Base-by-base conservation (phyloP, 2,113 vertebrate genomes). In the Embiotoca jacksoni region DNA sequence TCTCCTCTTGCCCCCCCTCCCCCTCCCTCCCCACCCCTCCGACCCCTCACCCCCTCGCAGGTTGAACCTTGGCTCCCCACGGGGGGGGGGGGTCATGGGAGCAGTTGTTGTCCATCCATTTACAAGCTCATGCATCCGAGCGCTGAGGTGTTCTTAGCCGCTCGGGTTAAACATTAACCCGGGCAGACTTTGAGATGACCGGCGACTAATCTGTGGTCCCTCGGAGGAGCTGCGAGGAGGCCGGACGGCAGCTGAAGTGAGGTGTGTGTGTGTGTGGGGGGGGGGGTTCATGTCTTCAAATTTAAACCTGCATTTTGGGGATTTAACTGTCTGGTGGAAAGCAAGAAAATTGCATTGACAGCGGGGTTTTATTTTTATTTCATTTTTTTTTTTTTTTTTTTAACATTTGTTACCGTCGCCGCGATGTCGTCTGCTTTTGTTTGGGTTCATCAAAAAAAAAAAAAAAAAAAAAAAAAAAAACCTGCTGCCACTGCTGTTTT, bases 131-230 rank as follows among this genome's bases (percentile, higher is more conserved):
- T 71, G 57, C 44, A 8, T 75, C 35, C 10, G 1, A 78, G 58
- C 67, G 72, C 83, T 49, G 67, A 81, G 57, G 44, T 79, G 64
- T 72, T 49, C 81, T 81, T 47, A 47, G 83, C 75, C 6, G 47
- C 78, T 55, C 59, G 33, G 72, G 60, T 3, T 87, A 83, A 92
- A 89, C 75, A 86, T 90, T 88, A 88, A 92, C 89, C 75, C 13
- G 37, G 15, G 56, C 67, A 56, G 39, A 76, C 61, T 61, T 41
- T 87, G 82, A 75, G 37, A 58, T 63, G 81, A 80, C 56, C 75
- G 6, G 55, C 37, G 53, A 1, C 46, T 72, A 16, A 79, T 72
- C 78, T 54, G n/a, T 52, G 58, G 8, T 41, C 13, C 59, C 33
- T 37, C 37, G 10, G 32, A 72, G 65, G 1, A 70, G 30, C 39